Evolutionary conservation across 1,140 invertebrate species (phyloP).

Genomic region (Drosophila sp.): DNA sequence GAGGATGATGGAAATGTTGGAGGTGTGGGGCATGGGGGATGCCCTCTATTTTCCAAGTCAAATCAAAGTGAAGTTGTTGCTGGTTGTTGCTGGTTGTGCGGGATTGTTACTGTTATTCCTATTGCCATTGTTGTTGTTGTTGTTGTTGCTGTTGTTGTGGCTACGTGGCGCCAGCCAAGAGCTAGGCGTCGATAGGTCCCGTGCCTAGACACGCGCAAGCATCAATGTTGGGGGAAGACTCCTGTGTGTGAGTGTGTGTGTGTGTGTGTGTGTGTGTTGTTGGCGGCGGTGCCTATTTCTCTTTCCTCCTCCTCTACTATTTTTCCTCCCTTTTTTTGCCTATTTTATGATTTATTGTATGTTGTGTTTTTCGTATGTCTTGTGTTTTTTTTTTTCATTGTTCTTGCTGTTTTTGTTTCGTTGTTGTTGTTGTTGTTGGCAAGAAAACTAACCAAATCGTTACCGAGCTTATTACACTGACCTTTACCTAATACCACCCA

Average conservation of each 20-base stretch:
- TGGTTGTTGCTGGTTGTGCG: conserved; percentile 23
- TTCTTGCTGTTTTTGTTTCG: neutral
- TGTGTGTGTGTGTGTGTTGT: neutral
- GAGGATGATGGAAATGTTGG: neutral
- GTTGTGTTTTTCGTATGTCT: conserved; percentile 25
- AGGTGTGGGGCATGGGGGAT: neutral
- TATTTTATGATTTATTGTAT: conserved; percentile 80
- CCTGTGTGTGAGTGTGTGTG: neutral
- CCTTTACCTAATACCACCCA: conserved; percentile 46
- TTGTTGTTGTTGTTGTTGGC: conserved; percentile 18
- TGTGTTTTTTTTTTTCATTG: conserved; percentile 26
- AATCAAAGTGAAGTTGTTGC: conserved; percentile 58
- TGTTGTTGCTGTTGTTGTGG: conserved; percentile 34
- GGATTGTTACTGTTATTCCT: conserved; percentile 47
- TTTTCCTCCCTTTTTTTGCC: conserved; percentile 43
- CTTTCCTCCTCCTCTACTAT: neutral
- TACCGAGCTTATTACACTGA: conserved; percentile 69
- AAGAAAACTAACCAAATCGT: conserved; percentile 51
- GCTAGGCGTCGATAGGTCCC: conserved; percentile 58
- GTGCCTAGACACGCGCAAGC: conserved; percentile 60
- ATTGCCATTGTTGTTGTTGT: conserved; percentile 30
- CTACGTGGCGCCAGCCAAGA: conserved; percentile 60
- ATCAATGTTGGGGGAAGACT: conserved; percentile 13
- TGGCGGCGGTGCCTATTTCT: conserved; percentile 4
- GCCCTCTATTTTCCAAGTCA: conserved; percentile 42